These are phyloP conservation scores for Cheilosia impressa DNA, from an alignment of 2,888 invertebrate species.

Conservation along the genomic window DNA sequence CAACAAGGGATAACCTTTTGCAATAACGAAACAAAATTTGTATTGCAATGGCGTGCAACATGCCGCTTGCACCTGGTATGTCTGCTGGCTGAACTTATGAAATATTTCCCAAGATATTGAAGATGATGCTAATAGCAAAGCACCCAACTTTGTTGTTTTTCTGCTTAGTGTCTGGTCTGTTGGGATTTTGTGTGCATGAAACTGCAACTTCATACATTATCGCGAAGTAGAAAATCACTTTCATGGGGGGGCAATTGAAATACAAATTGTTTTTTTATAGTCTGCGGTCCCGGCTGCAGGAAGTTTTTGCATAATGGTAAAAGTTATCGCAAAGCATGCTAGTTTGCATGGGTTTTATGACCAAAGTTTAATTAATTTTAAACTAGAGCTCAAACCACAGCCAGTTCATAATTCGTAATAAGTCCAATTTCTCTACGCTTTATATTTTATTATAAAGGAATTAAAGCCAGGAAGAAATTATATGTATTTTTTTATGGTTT, in stretches of 20 bases:
- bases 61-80: constrained; percentile 61
- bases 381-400: background rate
- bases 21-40: constrained; percentile 21
- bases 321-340: constrained; percentile 31
- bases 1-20: background rate
- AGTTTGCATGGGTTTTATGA: constrained; percentile 19
- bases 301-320: constrained; percentile 36
- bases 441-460: background rate
- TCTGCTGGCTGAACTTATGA: constrained; percentile 49
- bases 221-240: constrained; percentile 16
- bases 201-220: constrained; percentile 41
- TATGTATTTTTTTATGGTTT: no score
- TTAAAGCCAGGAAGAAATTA: no score
- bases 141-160: constrained; percentile 15
- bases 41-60: constrained; percentile 51
- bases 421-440: background rate
- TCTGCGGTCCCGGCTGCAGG: background rate
- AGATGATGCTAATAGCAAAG: constrained; percentile 35
- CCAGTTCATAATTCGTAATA: background rate
- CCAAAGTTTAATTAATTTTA: constrained; percentile 56
- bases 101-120: constrained; percentile 59
- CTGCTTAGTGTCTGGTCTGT: background rate
- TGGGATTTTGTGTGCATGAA: constrained; percentile 26
- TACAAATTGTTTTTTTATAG: constrained; percentile 40
- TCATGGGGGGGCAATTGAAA: background rate